Evolutionary conservation across 2,888 invertebrate species (phyloP).

Genomic region (Encarsia formosa): DNA sequence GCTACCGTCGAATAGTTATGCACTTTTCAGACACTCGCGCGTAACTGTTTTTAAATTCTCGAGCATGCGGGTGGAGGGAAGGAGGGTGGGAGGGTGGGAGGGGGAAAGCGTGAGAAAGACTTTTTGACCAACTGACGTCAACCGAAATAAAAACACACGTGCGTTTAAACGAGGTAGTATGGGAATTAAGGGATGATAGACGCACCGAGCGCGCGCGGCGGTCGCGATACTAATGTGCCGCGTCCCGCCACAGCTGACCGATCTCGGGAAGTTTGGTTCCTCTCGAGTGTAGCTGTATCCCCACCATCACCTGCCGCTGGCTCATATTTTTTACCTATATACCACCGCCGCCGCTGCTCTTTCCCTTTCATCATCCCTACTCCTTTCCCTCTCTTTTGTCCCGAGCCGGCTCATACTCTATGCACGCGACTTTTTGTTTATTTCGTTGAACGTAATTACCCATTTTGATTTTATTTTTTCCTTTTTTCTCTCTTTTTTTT

Average conservation of each 20-base stretch:
- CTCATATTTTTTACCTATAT: slow-evolving; percentile 8
- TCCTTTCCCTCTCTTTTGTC: background rate
- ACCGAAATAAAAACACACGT: background rate
- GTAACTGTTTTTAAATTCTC: too few relatives aligned
- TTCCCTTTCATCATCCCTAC: background rate
- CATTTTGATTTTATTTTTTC: too few relatives aligned
- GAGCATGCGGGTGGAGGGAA: too few relatives aligned
- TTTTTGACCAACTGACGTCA: background rate
- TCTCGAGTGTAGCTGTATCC: too few relatives aligned
- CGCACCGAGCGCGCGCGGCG: background rate
- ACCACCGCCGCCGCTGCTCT: background rate
- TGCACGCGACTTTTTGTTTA: slow-evolving; percentile 11
- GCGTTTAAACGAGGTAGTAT: background rate
- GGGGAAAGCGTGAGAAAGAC: too few relatives aligned
- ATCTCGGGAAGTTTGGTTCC: too few relatives aligned
- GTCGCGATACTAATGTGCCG: slow-evolving; percentile 14
- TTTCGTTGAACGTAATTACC: too few relatives aligned
- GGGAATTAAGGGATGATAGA: background rate
- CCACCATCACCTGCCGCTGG: background rate
- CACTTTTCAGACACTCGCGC: too few relatives aligned
- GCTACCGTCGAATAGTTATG: too few relatives aligned
- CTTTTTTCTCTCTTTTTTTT: too few relatives aligned
- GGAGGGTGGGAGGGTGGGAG: too few relatives aligned
- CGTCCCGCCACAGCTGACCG: slow-evolving; percentile 24
- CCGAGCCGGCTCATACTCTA: slow-evolving; percentile 5